A percentile compares a stretch with the other conserved stretches of the same genome.
These are phyloP conservation scores for Dolichopus griseipennis DNA, from an alignment of 2,888 invertebrate species.

Conservation along the genomic window DNA sequence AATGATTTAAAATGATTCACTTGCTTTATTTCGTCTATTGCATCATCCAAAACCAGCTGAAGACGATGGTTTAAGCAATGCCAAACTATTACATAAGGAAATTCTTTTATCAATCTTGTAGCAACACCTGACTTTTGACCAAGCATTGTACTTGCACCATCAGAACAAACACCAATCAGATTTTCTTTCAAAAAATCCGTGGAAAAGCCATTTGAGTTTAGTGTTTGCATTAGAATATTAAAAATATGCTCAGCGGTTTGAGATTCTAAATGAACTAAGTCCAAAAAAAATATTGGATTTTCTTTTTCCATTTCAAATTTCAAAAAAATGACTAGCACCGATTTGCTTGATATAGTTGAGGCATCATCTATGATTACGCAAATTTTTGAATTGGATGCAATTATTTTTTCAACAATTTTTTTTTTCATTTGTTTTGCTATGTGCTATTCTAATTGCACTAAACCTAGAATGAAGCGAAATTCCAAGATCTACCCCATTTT, in stretches of 20 bases:
- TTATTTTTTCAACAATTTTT: neutral
- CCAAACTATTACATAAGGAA: slow-evolving; percentile 3
- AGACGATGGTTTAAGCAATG: too few species aligned
- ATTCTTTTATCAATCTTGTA: neutral
- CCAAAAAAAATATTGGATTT: neutral
- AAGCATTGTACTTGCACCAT: slow-evolving; percentile 8
- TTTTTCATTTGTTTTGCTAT: slow-evolving; percentile 7
- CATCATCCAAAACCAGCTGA: too few species aligned
- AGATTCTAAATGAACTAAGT: slow-evolving; percentile 7
- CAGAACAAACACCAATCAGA: slow-evolving; percentile 9
- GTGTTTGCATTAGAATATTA: neutral
- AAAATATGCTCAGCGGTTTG: neutral
- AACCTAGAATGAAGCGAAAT: neutral
- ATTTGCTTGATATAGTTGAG: slow-evolving; percentile 8
- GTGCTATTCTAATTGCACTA: neutral
- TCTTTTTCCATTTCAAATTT: neutral
- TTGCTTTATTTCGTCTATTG: too few species aligned
- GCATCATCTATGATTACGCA: neutral
- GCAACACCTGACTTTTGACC: slow-evolving; percentile 10
- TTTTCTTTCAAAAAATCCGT: slow-evolving; percentile 9
- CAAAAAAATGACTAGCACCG: slow-evolving; percentile 4
- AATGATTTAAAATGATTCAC: too few species aligned
- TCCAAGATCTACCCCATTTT: neutral
- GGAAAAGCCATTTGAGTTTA: neutral
- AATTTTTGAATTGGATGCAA: neutral